Conservation (phyloP, 2,797 vertebrate genomes). For the Tamandua tetradactyla region DNA sequence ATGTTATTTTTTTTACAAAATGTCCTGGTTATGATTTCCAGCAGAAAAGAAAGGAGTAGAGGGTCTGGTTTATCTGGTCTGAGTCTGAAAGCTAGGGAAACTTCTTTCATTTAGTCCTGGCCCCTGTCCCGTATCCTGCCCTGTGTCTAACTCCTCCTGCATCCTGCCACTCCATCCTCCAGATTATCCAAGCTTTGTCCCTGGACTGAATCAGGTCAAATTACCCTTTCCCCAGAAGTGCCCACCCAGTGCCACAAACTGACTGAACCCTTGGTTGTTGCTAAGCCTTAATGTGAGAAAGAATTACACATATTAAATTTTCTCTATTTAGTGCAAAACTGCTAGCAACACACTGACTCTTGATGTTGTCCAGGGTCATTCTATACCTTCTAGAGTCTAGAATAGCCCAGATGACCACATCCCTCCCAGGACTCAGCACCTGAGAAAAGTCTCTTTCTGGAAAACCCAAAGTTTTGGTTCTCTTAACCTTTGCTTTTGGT, state of each 20-base stretch:
- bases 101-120: neutral
- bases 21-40: neutral
- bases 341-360: neutral
- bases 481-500: neutral
- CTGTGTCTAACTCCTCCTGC: neutral
- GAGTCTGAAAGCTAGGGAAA: neutral
- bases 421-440: neutral
- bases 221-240: neutral
- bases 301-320: neutral
- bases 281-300: neutral
- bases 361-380: neutral
- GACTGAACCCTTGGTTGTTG: fast-evolving
- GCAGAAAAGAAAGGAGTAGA: neutral
- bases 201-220: constrained; percentile 26
- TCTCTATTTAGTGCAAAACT: neutral
- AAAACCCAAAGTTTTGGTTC: neutral
- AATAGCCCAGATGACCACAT: neutral
- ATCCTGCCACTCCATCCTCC: neutral
- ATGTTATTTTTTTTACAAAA: too few species aligned
- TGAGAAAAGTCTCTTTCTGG: neutral
- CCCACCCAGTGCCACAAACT: neutral
- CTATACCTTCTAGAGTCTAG: neutral
- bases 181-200: neutral
- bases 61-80: neutral
- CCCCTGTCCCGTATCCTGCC: neutral